These are phyloP conservation scores for Lapara coniferarum DNA, from an alignment of 2,888 invertebrate genomes.

Conservation along the genomic window DNA sequence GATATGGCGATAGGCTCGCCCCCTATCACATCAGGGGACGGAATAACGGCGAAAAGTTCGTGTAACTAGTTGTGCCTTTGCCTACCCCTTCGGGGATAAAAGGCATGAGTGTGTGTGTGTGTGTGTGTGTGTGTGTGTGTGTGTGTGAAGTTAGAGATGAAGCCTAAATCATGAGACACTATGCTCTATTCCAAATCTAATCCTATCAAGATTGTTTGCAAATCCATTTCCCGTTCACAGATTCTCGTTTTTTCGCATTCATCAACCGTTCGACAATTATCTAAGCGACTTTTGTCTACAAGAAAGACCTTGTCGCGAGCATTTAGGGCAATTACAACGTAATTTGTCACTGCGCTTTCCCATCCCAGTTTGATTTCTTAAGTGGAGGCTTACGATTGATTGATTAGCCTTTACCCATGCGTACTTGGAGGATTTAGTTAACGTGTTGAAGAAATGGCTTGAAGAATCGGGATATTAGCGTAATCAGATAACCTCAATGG, in stretches of 20 bases:
- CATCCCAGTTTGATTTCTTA: slow-evolving; percentile 69
- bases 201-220: background rate
- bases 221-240: background rate
- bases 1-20: no score
- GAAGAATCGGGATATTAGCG: background rate
- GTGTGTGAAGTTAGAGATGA: no score
- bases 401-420: slow-evolving; percentile 65
- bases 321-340: slow-evolving; percentile 73
- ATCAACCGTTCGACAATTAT: slow-evolving; percentile 63
- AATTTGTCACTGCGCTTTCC: slow-evolving; percentile 74
- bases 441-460: slow-evolving; percentile 11
- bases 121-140: no score
- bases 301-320: slow-evolving; percentile 63
- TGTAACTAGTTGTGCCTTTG: no score
- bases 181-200: background rate
- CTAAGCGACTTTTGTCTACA: slow-evolving; percentile 50
- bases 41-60: no score
- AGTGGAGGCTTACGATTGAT: slow-evolving; percentile 66
- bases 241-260: slow-evolving; percentile 37
- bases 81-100: no score
- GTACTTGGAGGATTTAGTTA: slow-evolving; percentile 29
- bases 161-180: no score
- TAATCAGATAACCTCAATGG: background rate
- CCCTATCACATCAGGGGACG: no score
- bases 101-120: no score